phyloP scores from a whole-genome alignment of 64 coral and sea anemone genomes.

The Astreopora myriophthalma region DNA sequence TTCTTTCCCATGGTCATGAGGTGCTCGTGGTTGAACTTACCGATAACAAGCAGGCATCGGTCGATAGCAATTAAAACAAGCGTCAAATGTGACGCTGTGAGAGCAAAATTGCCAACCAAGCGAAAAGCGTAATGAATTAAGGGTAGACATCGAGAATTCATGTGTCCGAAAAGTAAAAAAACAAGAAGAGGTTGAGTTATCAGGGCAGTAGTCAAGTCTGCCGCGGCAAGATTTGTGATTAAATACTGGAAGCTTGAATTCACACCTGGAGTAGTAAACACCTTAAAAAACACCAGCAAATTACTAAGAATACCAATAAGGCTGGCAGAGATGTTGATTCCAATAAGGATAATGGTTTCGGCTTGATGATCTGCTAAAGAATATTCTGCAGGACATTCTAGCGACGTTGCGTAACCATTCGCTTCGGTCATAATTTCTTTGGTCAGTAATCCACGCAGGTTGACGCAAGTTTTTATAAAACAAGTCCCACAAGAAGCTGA shows the following conservation, averaged over 20 bases:
- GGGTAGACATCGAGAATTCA: slow-evolving; percentile 7
- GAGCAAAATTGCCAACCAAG: slow-evolving; percentile 73
- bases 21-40: slow-evolving; percentile 60
- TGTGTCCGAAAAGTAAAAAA: slow-evolving; percentile 46
- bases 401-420: background rate
- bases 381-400: background rate
- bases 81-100: slow-evolving; percentile 65
- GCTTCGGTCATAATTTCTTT: too few species aligned
- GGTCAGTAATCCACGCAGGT: too few species aligned
- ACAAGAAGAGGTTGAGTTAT: slow-evolving; percentile 78
- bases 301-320: slow-evolving; percentile 75
- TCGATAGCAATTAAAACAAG: slow-evolving; percentile 77
- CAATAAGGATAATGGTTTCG: slow-evolving; percentile 30
- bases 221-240: slow-evolving; percentile 73
- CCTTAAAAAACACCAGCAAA: slow-evolving; percentile 69
- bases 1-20: slow-evolving; percentile 73
- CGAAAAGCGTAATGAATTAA: slow-evolving; percentile 58
- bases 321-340: slow-evolving; percentile 53
- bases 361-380: background rate
- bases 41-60: slow-evolving; percentile 67
- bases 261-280: slow-evolving; percentile 65
- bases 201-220: slow-evolving; percentile 70
- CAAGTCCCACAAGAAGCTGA: too few species aligned
- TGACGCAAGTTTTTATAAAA: too few species aligned
- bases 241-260: slow-evolving; percentile 74